Evolutionary conservation across 2,797 vertebrate species (phyloP).

Genomic region (Zalophus californianus): DNA sequence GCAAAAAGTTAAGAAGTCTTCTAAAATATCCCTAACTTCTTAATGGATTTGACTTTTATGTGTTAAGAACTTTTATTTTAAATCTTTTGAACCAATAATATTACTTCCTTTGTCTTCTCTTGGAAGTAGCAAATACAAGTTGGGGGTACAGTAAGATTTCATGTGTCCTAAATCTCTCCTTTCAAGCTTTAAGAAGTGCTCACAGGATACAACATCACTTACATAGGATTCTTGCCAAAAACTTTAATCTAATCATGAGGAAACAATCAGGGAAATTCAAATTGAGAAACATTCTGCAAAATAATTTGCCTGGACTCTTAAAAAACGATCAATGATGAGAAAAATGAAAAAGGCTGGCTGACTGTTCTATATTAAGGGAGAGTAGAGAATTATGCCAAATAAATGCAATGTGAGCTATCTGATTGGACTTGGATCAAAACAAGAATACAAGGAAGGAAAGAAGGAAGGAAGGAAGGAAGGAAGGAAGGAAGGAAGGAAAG

Average conservation of each 20-base stretch:
- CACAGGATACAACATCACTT: neutral
- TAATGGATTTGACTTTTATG: neutral
- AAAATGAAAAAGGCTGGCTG: neutral
- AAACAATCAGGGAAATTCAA: conserved; percentile 21
- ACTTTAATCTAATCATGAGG: neutral
- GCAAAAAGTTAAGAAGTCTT: neutral
- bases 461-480: neutral
- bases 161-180: neutral
- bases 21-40: conserved; percentile 1
- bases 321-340: neutral
- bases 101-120: neutral
- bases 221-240: neutral
- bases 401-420: neutral
- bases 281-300: neutral
- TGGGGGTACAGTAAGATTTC: neutral
- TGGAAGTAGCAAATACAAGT: neutral
- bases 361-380: neutral
- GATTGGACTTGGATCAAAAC: neutral
- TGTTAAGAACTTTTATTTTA: conserved; percentile 2
- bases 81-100: neutral
- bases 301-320: neutral
- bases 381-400: neutral
- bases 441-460: neutral
- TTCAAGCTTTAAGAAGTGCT: conserved; percentile 28
- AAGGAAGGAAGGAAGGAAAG: neutral